Evolutionary conservation across 1,140 invertebrate species (phyloP).

Genomic region (Pseudomyrmex flavicornis): DNA sequence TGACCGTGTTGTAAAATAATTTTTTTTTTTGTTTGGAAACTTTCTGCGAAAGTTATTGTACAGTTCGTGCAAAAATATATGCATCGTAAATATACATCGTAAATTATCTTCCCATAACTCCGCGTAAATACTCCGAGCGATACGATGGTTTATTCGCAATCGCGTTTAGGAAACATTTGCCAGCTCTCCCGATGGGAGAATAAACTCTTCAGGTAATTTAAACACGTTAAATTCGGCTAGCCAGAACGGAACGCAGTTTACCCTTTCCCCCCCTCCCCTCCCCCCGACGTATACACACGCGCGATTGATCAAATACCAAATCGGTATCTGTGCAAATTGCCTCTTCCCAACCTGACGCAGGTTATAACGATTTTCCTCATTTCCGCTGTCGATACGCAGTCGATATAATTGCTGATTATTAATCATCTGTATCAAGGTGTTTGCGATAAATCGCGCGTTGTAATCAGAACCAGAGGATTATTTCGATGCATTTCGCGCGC

Average conservation of each 20-base stretch:
- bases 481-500: not conserved
- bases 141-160: slow-evolving; percentile 16
- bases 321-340: not conserved
- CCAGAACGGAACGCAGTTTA: slow-evolving; percentile 37
- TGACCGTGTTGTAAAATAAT: no score
- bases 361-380: slow-evolving; percentile 11
- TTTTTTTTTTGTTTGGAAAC: not conserved
- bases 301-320: slow-evolving; percentile 51
- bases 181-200: not conserved
- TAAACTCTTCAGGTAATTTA: slow-evolving; percentile 21
- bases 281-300: not conserved
- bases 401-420: slow-evolving; percentile 27
- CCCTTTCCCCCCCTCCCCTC: no score
- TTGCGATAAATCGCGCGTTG: not conserved
- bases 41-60: not conserved
- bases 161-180: slow-evolving; percentile 27
- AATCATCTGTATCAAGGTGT: not conserved
- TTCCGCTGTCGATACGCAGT: not conserved
- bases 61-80: not conserved
- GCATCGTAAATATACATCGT: no score
- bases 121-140: slow-evolving; percentile 28
- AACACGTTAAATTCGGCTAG: slow-evolving; percentile 9
- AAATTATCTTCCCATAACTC: slow-evolving; percentile 50
- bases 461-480: slow-evolving; percentile 20
- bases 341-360: not conserved